Conservation (phyloP, 2,888 invertebrate species). For the Arenicola marina region DNA sequence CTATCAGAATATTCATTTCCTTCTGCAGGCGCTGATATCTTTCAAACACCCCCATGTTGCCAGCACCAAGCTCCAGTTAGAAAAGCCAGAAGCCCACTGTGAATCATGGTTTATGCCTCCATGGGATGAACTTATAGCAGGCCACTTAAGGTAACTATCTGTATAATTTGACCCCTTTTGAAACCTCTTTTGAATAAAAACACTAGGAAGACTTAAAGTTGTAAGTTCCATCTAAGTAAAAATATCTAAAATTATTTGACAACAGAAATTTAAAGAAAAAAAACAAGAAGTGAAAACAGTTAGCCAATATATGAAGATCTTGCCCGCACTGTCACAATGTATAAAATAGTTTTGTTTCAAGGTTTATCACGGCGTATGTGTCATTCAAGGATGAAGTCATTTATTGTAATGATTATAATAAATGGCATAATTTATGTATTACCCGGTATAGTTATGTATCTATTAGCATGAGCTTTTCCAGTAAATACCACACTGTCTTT, state of each 20-base stretch:
- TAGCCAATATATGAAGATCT: not conserved
- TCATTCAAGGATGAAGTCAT: not conserved
- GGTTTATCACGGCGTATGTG: too few relatives aligned
- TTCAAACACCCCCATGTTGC: slow-evolving; percentile 72
- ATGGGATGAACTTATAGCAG: slow-evolving; percentile 75
- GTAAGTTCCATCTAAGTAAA: too few relatives aligned
- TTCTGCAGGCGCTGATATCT: slow-evolving; percentile 59
- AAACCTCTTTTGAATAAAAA: too few relatives aligned
- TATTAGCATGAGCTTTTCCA: not conserved
- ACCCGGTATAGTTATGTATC: not conserved
- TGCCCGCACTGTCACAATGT: not conserved
- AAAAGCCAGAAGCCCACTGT: slow-evolving; percentile 72
- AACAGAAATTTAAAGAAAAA: too few relatives aligned
- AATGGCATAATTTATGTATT: not conserved
- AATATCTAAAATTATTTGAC: too few relatives aligned
- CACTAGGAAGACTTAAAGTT: too few relatives aligned
- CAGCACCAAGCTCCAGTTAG: slow-evolving; percentile 72
- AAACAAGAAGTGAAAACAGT: too few relatives aligned
- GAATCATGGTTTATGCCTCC: slow-evolving; percentile 74
- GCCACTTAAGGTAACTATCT: slow-evolving; percentile 83
- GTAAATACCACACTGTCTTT: not conserved
- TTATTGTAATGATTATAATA: slow-evolving; percentile 1
- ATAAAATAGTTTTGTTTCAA: not conserved
- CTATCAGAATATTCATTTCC: too few relatives aligned
- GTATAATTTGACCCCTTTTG: too few relatives aligned